Evolutionary conservation across 2,888 invertebrate species (phyloP).

Genomic region (Globia sparganii): DNA sequence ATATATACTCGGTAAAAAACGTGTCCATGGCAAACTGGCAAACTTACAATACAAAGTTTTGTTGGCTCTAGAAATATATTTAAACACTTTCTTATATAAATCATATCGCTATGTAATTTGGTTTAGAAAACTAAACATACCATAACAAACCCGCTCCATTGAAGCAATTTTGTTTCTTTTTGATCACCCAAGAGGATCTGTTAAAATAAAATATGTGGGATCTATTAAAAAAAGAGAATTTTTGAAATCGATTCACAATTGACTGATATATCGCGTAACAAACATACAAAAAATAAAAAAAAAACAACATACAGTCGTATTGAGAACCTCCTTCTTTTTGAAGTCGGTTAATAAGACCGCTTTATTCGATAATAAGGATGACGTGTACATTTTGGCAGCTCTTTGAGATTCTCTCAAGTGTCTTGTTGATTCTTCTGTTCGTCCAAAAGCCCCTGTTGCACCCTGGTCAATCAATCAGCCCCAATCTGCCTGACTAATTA

Average conservation of each 20-base stretch:
- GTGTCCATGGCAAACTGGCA: background rate
- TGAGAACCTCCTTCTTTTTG: too few species aligned
- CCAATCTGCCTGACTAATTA: background rate
- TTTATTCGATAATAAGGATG: background rate
- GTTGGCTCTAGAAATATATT: background rate
- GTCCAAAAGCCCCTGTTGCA: background rate
- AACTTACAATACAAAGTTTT: constrained; percentile 4
- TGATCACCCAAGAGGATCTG: background rate
- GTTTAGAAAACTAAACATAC: background rate
- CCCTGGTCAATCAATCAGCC: background rate
- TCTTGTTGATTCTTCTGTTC: background rate
- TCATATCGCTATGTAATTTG: background rate
- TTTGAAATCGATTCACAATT: too few species aligned
- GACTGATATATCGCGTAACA: too few species aligned
- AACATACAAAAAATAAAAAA: too few species aligned
- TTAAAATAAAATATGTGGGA: too few species aligned
- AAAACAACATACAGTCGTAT: too few species aligned
- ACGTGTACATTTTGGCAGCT: background rate
- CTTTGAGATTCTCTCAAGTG: background rate
- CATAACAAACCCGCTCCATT: background rate
- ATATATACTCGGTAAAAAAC: constrained; percentile 1
- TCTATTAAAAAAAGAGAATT: too few species aligned
- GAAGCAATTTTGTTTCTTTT: background rate
- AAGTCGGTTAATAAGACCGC: too few species aligned
- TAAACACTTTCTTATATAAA: background rate